Base-by-base conservation (phyloP, 53 echinoderm and acorn worm genomes). In the Glandiceps talaboti region DNA sequence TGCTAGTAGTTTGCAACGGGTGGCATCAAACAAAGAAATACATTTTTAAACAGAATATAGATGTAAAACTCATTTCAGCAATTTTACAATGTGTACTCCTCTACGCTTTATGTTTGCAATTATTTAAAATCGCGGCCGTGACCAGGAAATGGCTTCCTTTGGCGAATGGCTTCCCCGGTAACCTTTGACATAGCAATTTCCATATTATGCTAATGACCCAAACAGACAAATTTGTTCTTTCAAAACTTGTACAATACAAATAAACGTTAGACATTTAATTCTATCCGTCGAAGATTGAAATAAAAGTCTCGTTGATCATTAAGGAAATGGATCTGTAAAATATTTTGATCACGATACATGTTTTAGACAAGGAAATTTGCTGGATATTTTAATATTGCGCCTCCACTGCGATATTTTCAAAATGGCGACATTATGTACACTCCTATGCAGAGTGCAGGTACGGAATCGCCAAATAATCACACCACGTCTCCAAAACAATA, bases 341-440 rank as follows among this genome's bases (percentile, higher is more conserved):
- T 45, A 45, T 45, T 45, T 45, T 45, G 64, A 45, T 45, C 64
- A 45, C 6, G 20, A 45, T 45, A 45, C 6, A 45, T 12, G 6
- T 45, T 45, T 45, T 45, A 6, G 64, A 20, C 20, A 45, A 12
- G 64, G 64, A 12, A 45, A 12, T 45, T 45, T 45, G 64, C 20
- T 20, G 64, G 20, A 12, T 45, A 45, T 45, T 20, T 45, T 20
- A 45, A 45, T 45, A 45, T 20, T 45, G 64, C 64, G 64, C 64
- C 20, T 6, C 6, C 6, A 12, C 6, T 45, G 20, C 64, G 64
- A 6, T 45, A 45, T 45, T 45, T 45, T 45, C 64, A 45, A 45
- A 45, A 45, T 45, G 64, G 64, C 64, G 64, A 45, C 64, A n/a
- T n/a, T n/a, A n/a, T n/a, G n/a, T n/a, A n/a, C 64, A 45, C 64